Conservation (phyloP, 2,888 invertebrate genomes). For the Platynereis dumerilii region DNA sequence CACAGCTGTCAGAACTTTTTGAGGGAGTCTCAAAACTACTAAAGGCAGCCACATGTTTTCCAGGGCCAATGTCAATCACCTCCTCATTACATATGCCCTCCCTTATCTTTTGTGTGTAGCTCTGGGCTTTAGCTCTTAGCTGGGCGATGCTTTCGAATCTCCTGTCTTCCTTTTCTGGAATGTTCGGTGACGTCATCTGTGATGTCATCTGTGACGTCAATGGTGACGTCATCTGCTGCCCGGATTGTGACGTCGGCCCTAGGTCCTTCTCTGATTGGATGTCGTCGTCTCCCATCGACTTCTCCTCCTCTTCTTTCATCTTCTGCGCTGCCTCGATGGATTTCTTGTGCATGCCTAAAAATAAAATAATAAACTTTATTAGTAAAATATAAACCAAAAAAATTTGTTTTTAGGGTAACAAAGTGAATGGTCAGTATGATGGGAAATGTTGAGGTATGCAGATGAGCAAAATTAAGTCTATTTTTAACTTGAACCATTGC, state of each 20-base stretch:
- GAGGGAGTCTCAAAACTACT: constrained; percentile 26
- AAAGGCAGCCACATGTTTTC: constrained; percentile 3
- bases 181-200: not conserved
- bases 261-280: too few species aligned
- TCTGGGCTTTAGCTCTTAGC: constrained; percentile 91
- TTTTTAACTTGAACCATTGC: too few species aligned
- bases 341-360: constrained; percentile 99
- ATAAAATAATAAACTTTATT: too few species aligned
- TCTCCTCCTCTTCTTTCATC: constrained; percentile 74
- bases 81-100: constrained; percentile 19
- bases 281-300: constrained; percentile 4
- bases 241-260: not conserved
- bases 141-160: constrained; percentile 92
- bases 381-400: too few species aligned
- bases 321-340: constrained; percentile 96
- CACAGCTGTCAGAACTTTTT: constrained; percentile 17
- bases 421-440: too few species aligned
- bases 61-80: not conserved
- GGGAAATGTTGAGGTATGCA: too few species aligned
- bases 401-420: too few species aligned
- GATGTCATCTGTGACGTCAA: not conserved
- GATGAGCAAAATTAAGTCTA: too few species aligned
- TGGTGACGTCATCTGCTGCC: not conserved
- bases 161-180: constrained; percentile 52
- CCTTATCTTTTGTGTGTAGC: constrained; percentile 70